Base-by-base conservation (phyloP, 1,140 invertebrate genomes). In the Neomicropteryx cornuta region DNA sequence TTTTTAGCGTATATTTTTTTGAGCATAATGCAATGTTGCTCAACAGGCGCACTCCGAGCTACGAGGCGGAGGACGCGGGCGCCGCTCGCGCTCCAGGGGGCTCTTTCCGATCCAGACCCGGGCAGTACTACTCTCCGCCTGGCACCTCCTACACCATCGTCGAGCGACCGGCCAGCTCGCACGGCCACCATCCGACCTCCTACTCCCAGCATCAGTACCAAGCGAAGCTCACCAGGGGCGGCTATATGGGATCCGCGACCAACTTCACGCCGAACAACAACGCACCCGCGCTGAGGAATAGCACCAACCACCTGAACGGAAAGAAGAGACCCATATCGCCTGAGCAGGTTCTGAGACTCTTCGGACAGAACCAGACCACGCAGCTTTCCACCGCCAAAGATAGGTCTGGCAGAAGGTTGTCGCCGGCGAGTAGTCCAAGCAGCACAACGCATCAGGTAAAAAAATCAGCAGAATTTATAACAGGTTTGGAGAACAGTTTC, bases 141-240 rank as follows among this genome's bases (percentile, higher is more conserved):
- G 75, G 83, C 31, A 87, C 83, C 39, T 86, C 81, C 29, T 87
- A 87, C 62, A 87, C 83, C 47, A 87, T 87, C 57, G 77, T 87
- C 47, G 84, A 87, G 62, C 71, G 83, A 33, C 82, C 82, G 21
- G 78, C 81, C 41, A 81, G 79, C 45, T 79, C 79, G 20, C 77
- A 81, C 44, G 72, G 76, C 46, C 75, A 78, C 59, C 75, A 76
- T 47, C 61, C 64, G 22, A 67, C 69, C 16, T 66, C 72, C 22
- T 70, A 70, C 46, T 71, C 70, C 19, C 70, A 63, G 32, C 70
- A 76, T 41, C 70, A 74, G 51, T 76, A 77, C 50, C 52, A 68
- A 3, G 61, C 65, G 17, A 65, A 65, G 41, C 52, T 62, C 3
- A 53, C 55, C 18, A 44, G 71, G 34, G 69, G 73, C n/a, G 75